A percentile compares a stretch with the other conserved stretches of the same genome.
These are phyloP conservation scores for Clivina fossor DNA, from an alignment of 2,888 invertebrate species.

Conservation along the genomic window DNA sequence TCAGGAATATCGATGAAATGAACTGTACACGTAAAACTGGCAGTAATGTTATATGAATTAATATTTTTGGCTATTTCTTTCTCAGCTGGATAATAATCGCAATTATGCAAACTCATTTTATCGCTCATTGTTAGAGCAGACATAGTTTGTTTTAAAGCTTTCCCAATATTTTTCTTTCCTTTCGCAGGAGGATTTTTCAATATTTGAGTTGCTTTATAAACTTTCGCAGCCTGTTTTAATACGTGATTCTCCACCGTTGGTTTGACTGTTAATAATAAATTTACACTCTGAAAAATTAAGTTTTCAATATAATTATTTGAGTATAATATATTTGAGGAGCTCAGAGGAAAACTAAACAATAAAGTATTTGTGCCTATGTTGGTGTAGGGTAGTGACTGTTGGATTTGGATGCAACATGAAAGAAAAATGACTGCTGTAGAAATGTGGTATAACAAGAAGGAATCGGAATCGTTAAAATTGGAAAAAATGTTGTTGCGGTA, in stretches of 20 bases:
- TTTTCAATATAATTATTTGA: not conserved
- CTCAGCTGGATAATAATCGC: conserved; percentile 45
- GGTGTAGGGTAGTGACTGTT: not conserved
- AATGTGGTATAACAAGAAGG: too few relatives aligned
- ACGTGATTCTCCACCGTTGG: conserved; percentile 37
- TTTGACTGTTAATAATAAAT: conserved; percentile 34
- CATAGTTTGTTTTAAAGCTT: conserved; percentile 5
- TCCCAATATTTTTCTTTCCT: conserved; percentile 27
- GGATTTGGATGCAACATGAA: too few relatives aligned
- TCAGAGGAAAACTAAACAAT: not conserved
- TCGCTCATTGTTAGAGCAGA: conserved; percentile 2
- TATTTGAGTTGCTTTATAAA: conserved; percentile 14
- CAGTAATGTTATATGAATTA: conserved; percentile 40
- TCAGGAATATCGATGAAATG: conserved; percentile 29
- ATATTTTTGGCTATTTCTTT: conserved; percentile 42
- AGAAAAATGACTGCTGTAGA: too few relatives aligned
- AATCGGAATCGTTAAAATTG: too few relatives aligned
- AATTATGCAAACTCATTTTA: conserved; percentile 38
- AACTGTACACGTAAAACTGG: conserved; percentile 40
- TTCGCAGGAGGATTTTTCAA: conserved; percentile 17
- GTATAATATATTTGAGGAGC: not conserved
- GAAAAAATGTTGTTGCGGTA: too few relatives aligned
- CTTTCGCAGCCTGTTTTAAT: conserved; percentile 26
- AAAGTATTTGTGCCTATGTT: not conserved
- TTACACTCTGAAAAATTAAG: conserved; percentile 11